phyloP scores from a whole-genome alignment of 2,797 vertebrate species.

The Mallotus villosus region DNA sequence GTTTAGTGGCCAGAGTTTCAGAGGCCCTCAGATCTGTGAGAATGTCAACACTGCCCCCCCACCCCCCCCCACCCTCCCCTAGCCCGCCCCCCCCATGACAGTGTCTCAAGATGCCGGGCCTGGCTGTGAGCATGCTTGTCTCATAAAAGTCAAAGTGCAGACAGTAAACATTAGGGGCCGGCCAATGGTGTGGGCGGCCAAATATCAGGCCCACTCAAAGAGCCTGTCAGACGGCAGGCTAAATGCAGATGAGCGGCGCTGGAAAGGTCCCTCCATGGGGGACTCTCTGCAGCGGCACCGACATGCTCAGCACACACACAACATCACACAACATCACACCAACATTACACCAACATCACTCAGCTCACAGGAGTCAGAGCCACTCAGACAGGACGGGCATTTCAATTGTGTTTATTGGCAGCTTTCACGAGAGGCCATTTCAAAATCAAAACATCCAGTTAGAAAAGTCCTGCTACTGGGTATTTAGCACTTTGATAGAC shows the following conservation, averaged over 20 bases:
- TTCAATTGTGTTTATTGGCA: too few species aligned
- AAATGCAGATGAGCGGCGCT: conserved; percentile 70
- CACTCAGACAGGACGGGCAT: too few species aligned
- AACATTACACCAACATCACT: too few species aligned
- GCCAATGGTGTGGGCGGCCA: conserved; percentile 68
- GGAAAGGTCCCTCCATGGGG: conserved; percentile 74
- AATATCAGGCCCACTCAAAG: conserved; percentile 71
- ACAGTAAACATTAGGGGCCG: conserved; percentile 58
- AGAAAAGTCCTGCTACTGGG: too few species aligned
- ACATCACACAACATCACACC: too few species aligned
- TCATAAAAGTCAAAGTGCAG: conserved; percentile 52
- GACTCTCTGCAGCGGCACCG: conserved; percentile 53
- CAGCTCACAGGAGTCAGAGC: not conserved
- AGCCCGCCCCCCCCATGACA: conserved; percentile 35
- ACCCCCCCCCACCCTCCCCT: conserved; percentile 37
- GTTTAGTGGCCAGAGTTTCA: conserved; percentile 67
- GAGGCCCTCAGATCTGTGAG: conserved; percentile 68
- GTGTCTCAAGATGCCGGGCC: conserved; percentile 60
- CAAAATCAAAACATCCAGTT: too few species aligned
- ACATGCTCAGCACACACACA: conserved; percentile 33
- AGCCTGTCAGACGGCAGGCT: conserved; percentile 58
- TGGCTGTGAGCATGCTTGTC: conserved; percentile 43
- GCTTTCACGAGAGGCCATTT: too few species aligned
- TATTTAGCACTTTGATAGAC: too few species aligned
- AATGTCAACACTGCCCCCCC: conserved; percentile 71